phyloP scores from a whole-genome alignment of 2,797 vertebrate species.

The Neopelma chrysocephalum region DNA sequence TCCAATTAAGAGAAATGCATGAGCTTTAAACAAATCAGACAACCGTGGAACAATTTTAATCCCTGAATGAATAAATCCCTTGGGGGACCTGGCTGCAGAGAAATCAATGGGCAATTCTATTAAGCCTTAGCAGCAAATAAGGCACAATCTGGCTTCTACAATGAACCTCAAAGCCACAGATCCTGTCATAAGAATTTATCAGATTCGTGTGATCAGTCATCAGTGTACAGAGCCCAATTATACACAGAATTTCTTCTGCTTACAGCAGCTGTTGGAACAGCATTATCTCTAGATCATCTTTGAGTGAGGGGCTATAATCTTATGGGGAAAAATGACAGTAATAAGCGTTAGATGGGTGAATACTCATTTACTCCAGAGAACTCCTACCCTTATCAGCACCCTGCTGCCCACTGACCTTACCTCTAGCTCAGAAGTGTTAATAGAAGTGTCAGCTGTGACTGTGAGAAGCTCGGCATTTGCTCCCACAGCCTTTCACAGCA shows the following conservation, averaged over 20 bases:
- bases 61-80: slow-evolving; percentile 67
- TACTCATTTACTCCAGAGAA: not conserved
- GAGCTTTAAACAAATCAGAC: slow-evolving; percentile 37
- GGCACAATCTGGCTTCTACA: slow-evolving; percentile 48
- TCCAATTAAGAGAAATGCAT: slow-evolving; percentile 29
- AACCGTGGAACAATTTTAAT: slow-evolving; percentile 72
- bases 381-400: not conserved
- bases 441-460: not conserved
- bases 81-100: slow-evolving; percentile 41
- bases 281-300: not conserved
- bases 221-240: not conserved
- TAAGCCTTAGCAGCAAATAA: slow-evolving; percentile 47
- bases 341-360: not conserved
- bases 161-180: slow-evolving; percentile 45
- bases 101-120: slow-evolving; percentile 57
- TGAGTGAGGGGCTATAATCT: not conserved
- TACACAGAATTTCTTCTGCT: not conserved
- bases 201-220: slow-evolving; percentile 13
- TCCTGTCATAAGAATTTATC: slow-evolving; percentile 55
- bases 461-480: not conserved
- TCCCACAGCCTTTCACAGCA: not conserved
- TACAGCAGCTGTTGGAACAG: slow-evolving; percentile 18
- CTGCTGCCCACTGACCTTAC: not conserved
- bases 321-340: not conserved
- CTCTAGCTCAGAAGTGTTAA: not conserved